Conservation (phyloP, 2,113 vertebrate species). For the Ariopsis seemanni region DNA sequence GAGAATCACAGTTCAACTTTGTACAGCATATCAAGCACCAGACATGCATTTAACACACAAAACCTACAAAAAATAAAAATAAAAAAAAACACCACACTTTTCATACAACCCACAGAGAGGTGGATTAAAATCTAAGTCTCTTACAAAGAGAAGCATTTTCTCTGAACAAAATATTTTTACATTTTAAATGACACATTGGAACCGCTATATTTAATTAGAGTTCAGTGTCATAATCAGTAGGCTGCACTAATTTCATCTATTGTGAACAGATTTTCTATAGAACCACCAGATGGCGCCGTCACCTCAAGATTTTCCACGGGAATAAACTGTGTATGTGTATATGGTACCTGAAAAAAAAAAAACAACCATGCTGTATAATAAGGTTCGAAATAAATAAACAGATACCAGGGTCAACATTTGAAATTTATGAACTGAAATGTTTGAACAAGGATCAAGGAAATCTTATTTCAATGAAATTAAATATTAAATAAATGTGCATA, state of each 20-base stretch:
- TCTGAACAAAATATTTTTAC: slow-evolving; percentile 1
- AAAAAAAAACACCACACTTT: neutral
- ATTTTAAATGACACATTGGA: neutral
- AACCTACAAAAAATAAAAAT: no score
- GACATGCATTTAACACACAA: neutral
- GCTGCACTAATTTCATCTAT: neutral
- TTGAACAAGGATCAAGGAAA: neutral
- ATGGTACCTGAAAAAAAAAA: neutral
- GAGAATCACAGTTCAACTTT: slow-evolving; percentile 12
- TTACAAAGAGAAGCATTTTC: slow-evolving; percentile 51
- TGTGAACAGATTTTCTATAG: slow-evolving; percentile 7
- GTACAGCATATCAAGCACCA: slow-evolving; percentile 27
- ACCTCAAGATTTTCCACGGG: neutral
- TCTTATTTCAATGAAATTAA: neutral
- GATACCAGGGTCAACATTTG: neutral
- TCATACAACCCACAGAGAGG: slow-evolving; percentile 39
- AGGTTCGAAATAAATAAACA: neutral
- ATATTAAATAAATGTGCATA: slow-evolving; percentile 13
- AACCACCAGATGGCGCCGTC: slow-evolving; percentile 39
- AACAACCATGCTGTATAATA: neutral
- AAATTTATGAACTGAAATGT: neutral
- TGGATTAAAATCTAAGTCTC: slow-evolving; percentile 31
- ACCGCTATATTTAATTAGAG: neutral
- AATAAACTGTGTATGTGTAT: neutral
- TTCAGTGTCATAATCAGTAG: neutral